Evolutionary conservation across 2,888 invertebrate genomes (phyloP), one percentile per base, ranked within the genome.

Genomic region (Pelosia muscerda): DNA sequence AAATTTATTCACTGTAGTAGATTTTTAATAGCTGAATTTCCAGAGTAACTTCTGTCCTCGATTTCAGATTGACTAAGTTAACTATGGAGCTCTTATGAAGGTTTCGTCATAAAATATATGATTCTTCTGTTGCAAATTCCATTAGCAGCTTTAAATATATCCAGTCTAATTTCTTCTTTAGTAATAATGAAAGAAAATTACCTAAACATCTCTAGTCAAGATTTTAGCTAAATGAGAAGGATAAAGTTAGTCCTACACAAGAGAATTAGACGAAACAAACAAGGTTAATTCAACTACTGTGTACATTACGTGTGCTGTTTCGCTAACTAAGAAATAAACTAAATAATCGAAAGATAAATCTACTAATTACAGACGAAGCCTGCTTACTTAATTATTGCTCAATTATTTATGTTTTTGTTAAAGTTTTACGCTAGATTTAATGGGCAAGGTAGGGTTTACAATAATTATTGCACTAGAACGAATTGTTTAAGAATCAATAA

Each of bases 201-300:
- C 34, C 26, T 54, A 60, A 42, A 57, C 15, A 64, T 55, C 22
- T 49, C 49, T 5, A n/a, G 59, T 60, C 22, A 55, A 71, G 78
- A 79, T 78, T 67, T 66, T 57, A 74, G 79, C 75, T 79, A 65
- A 79, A 78, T 68, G 54, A 64, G 57, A 42, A 62, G 61, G 70
- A 67, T 79, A 79, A 74, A 78, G 72, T 68, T 58, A 60, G 65
- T 68, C 62, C 72, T 77, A 77, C 68, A 66, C 56, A 38, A 61
- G 63, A 67, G 70, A 70, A 74, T 72, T 69, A 64, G 65, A 28
- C 49, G 38, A 19, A 56, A 70, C 63, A 70, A 72, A 66, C 63
- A 69, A 58, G 61, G 26, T 56, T 63, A 57, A 74, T 58, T 66
- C 53, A 57, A 66, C 38, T 63, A 42, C 60, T 62, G 64, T 63